phyloP scores from a whole-genome alignment of 2,797 vertebrate genomes.

The Oreochromis grahami region DNA sequence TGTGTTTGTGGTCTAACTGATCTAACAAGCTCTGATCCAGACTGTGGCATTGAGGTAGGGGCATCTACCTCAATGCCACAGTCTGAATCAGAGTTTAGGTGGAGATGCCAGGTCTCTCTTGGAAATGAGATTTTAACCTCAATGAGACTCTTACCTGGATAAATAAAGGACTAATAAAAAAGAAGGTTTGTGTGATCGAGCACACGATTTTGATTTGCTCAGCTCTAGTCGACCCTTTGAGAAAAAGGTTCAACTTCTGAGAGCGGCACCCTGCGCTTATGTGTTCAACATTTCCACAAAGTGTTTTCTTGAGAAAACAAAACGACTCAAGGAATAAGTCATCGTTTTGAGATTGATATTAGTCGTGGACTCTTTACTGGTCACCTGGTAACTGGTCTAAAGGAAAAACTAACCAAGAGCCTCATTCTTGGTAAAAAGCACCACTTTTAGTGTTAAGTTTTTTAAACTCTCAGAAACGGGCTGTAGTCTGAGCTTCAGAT shows the following conservation, averaged over 20 bases:
- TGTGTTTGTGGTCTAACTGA: neutral
- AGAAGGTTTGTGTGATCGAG: neutral
- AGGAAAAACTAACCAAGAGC: neutral
- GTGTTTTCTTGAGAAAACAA: neutral
- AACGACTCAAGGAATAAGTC: neutral
- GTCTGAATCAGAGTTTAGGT: neutral
- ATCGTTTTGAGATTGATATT: neutral
- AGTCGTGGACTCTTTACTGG: neutral
- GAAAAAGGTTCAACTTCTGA: neutral
- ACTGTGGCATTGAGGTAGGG: neutral
- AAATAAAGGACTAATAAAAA: neutral
- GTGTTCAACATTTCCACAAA: neutral
- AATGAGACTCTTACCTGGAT: neutral
- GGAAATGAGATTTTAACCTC: neutral
- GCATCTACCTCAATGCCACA: too few species aligned
- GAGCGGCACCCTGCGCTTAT: neutral
- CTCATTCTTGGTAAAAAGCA: neutral
- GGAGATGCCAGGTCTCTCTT: neutral
- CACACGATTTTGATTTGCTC: neutral
- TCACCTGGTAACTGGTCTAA: neutral
- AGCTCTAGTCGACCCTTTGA: neutral
- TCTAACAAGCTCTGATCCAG: neutral
- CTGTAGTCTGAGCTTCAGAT: neutral
- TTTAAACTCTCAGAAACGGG: neutral
- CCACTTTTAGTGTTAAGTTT: neutral